These are phyloP conservation scores for Drosophila melanica DNA, from an alignment of 1,140 invertebrate species.

Conservation along the genomic window DNA sequence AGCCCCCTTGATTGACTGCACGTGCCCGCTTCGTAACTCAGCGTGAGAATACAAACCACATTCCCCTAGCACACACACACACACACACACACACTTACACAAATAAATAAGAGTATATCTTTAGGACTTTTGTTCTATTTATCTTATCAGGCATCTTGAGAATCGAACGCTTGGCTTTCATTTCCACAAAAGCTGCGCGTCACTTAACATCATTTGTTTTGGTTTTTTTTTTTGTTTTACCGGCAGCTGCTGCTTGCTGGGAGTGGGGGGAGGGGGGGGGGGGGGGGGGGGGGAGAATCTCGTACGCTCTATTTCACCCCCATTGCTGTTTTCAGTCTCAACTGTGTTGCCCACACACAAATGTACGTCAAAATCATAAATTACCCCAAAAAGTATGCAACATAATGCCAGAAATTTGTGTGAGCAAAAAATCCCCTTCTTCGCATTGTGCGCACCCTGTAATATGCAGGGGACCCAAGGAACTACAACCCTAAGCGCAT, in stretches of 20 bases:
- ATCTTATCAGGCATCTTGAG: conserved; percentile 68
- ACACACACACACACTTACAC: too few relatives aligned
- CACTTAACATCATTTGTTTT: conserved; percentile 80
- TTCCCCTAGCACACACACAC: conserved; percentile 10
- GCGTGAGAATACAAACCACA: conserved; percentile 2
- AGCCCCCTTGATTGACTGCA: conserved; percentile 41
- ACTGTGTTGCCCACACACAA: conserved; percentile 21
- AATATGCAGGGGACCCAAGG: not conserved
- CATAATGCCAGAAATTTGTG: conserved; percentile 79
- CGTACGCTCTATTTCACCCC: conserved; percentile 43
- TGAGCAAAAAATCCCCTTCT: conserved; percentile 22
- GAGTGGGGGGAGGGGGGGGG: too few relatives aligned
- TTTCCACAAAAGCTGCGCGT: conserved; percentile 78
- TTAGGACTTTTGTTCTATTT: conserved; percentile 70
- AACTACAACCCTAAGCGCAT: conserved; percentile 68
- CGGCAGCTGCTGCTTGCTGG: conserved; percentile 37
- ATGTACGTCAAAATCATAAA: conserved; percentile 77
- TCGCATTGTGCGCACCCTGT: conserved; percentile 16
- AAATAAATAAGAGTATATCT: conserved; percentile 15
- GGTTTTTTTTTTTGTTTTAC: conserved; percentile 53
- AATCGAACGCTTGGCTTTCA: conserved; percentile 73
- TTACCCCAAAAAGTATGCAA: conserved; percentile 77
- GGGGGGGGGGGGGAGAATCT: not conserved
- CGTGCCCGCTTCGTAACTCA: conserved; percentile 23
- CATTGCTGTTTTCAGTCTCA: conserved; percentile 2